Conservation (phyloP, 2,888 invertebrate species). For the Tigriopus californicus region DNA sequence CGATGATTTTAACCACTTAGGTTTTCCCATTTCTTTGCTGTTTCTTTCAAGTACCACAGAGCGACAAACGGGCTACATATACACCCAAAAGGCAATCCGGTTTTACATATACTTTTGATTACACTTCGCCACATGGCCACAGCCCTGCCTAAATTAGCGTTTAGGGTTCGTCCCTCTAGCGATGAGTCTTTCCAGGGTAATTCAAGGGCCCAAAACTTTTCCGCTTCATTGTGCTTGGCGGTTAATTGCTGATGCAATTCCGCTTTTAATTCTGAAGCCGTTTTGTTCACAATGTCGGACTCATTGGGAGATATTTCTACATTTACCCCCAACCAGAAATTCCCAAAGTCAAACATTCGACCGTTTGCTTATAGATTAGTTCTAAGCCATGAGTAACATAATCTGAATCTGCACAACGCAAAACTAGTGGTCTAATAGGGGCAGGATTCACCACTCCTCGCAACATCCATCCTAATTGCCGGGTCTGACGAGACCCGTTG, state of each 20-base stretch:
- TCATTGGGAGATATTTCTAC: slow-evolving; percentile 2
- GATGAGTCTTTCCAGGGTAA: too few species aligned
- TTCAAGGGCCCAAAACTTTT: too few species aligned
- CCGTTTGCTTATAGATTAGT: not conserved
- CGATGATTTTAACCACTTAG: not conserved
- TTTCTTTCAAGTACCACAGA: not conserved
- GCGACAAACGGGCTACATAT: not conserved
- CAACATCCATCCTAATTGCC: not conserved
- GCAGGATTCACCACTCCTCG: not conserved
- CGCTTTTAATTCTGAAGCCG: too few species aligned
- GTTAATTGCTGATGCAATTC: too few species aligned
- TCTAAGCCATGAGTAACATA: not conserved
- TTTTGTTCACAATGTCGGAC: too few species aligned
- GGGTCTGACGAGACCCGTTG: too few species aligned
- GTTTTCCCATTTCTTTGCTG: not conserved
- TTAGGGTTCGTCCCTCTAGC: too few species aligned
- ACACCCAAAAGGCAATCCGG: not conserved
- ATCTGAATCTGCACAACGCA: not conserved
- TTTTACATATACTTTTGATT: too few species aligned
- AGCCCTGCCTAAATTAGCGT: too few species aligned
- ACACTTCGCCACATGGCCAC: too few species aligned
- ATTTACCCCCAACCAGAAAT: not conserved
- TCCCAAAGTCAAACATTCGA: not conserved
- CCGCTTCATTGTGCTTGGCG: too few species aligned
- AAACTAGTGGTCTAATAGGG: too few species aligned